Evolutionary conservation across 2,113 vertebrate species (phyloP).

Genomic region (Setophaga petechia): DNA sequence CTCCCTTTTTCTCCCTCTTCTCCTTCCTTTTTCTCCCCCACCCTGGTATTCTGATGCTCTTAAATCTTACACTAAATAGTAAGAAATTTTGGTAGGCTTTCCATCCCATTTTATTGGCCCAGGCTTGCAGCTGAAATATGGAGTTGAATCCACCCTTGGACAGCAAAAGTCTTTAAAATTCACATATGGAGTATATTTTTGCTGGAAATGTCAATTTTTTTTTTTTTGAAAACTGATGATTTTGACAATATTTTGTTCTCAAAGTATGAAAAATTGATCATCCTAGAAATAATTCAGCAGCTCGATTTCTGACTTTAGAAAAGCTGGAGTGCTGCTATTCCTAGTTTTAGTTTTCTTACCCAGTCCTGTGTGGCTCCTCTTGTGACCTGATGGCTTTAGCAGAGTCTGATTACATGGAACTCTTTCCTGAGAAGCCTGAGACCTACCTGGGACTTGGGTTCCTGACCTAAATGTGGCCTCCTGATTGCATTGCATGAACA

Average conservation of each 20-base stretch:
- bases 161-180: not conserved
- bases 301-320: not conserved
- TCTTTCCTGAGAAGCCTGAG: not conserved
- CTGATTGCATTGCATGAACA: not conserved
- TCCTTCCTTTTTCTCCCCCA: not conserved
- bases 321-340: not conserved
- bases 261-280: not conserved
- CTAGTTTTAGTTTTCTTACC: not conserved
- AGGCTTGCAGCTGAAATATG: not conserved
- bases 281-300: not conserved
- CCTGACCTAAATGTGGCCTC: not conserved
- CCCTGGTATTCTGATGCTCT: not conserved
- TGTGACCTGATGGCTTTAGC: not conserved
- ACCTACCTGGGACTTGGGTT: not conserved
- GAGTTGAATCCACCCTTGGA: not conserved
- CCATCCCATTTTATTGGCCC: not conserved
- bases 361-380: not conserved
- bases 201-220: not conserved
- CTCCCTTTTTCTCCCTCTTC: rapidly evolving
- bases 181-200: not conserved
- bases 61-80: not conserved
- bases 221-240: not conserved
- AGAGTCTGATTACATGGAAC: not conserved
- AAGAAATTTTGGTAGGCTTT: not conserved
- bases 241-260: not conserved